Base-by-base conservation (phyloP, 2,888 invertebrate genomes). In the Argyra leucocephala region DNA sequence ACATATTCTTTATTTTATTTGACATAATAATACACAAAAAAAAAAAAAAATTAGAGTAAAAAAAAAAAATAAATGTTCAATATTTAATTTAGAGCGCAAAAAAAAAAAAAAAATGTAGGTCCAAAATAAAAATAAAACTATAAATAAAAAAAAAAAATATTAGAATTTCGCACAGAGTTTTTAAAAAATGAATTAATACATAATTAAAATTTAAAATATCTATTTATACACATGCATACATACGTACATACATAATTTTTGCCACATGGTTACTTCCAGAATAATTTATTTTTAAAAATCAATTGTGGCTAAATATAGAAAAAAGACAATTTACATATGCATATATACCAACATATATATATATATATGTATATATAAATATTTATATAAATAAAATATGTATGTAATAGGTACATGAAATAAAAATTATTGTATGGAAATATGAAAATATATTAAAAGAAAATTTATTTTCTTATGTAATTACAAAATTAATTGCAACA, bases 71-170 rank as follows among this genome's bases (percentile, higher is more conserved):
- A 9, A 48, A 48, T 48, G 48, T 48, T 48, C 15, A 48, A 48
- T 48, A 48, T 48, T 15, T 48, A 48, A 48, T 48, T 48, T 48
- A 48, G 48, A 48, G 18, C 12, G 48, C 48, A 48, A 48, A 48
- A 48, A 48, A 6, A 31, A 31, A 31, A 31, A 2, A 6, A 48
- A 48, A 48, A 2, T 15, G 48, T 48, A 48, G 48, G 48, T 48
- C 48, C 48, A 48, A 48, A n/a, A 48, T 48, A 48, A 48, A 31
- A 48, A 18, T 48, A 48, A 48, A 48, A n/a, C n/a, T n/a, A n/a
- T n/a, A n/a, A 48, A 12, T 18, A 48, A 48, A 48, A 48, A 48
- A 48, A 18, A 18, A 12, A 48, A 18, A 18, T 48, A 48, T 48
- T 48, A 18, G 18, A 48, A 48, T 15, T 48, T 48, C 48, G 48